Percentiles rank a stretch among this genome's conserved stretches.
Evolutionary conservation across 1,140 invertebrate species (phyloP).

Genomic region (Dinoponera quadriceps): DNA sequence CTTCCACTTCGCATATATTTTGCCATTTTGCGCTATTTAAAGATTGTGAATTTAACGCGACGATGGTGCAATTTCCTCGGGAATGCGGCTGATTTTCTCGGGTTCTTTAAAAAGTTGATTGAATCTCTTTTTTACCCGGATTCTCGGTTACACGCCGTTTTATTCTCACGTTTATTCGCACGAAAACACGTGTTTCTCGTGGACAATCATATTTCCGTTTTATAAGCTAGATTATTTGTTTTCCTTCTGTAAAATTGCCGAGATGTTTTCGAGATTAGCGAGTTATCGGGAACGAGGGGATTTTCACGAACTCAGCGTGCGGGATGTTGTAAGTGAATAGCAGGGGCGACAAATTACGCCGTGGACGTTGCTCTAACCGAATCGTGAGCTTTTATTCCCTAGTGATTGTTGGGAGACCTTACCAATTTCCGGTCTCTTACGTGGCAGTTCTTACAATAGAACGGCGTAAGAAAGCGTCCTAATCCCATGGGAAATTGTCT

Average conservation of each 20-base stretch:
- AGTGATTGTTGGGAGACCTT: background rate
- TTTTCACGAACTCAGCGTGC: background rate
- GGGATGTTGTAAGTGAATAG: background rate
- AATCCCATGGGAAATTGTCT: constrained; percentile 20
- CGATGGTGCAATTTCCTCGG: background rate
- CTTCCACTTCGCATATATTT: background rate
- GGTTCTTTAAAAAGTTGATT: background rate
- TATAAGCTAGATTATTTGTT: background rate
- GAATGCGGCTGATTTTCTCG: background rate
- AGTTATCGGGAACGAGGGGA: background rate
- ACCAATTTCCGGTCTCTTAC: constrained; percentile 21
- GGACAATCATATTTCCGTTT: background rate
- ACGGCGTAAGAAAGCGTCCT: background rate
- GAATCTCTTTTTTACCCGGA: background rate
- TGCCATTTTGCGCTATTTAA: background rate
- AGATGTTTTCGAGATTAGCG: background rate
- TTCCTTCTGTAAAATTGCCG: background rate
- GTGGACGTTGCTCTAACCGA: constrained; percentile 14
- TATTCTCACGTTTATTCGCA: background rate
- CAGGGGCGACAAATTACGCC: background rate
- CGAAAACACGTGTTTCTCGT: background rate
- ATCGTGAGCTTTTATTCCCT: constrained; percentile 7
- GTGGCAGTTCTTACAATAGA: constrained; percentile 4
- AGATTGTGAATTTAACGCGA: background rate
- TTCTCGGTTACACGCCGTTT: constrained; percentile 14